Evolutionary conservation across 2,888 invertebrate species (phyloP), one percentile per base, ranked within the genome.

Genomic region (Allophyes oxyacanthae): DNA sequence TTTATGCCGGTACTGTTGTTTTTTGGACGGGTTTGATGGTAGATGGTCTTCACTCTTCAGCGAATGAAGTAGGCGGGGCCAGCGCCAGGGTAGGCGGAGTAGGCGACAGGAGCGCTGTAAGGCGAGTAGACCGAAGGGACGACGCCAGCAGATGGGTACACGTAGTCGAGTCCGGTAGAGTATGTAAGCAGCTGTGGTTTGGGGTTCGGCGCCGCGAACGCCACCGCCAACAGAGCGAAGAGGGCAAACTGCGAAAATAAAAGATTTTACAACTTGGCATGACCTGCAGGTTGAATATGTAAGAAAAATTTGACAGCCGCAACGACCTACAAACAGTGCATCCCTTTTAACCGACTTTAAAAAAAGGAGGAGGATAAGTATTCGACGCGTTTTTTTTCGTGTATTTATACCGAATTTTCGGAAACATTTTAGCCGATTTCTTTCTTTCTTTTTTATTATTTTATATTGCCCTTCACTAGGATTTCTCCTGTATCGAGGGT

Each of bases 221-320:
- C 94, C 64, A 92, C 85, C 26, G 93, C 95, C 81, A 95, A 61
- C 57, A 95, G 69, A 69, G 94, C 94, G 77, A 94, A 89, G 55
- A 95, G 78, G 40, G 92, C 86, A 70, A 94, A 79, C 95, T 95
- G 81, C 11, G 79, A 86, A 75, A 45, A 59, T 60, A 42, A 37
- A 41, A 2, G 13, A 14, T 2, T 14, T 7, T 32, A 2, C 6
- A 32, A n/a, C 5, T 32, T n/a, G 7, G 32, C 1, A 5, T 32
- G 32, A n/a, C 10, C 4, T 28, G 28, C 6, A 25, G 25, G 25
- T 6, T 25, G 8, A 28, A 4, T 8, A 28, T 28, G 2, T 28
- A n/a, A n/a, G 25, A 25, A 3, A 25, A 6, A n/a, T n/a, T n/a
- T n/a, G n/a, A n/a, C n/a, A n/a, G n/a, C n/a, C n/a, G n/a, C n/a